Evolutionary conservation across 2,113 vertebrate species (phyloP).

Genomic region (Pangasianodon hypophthalmus): DNA sequence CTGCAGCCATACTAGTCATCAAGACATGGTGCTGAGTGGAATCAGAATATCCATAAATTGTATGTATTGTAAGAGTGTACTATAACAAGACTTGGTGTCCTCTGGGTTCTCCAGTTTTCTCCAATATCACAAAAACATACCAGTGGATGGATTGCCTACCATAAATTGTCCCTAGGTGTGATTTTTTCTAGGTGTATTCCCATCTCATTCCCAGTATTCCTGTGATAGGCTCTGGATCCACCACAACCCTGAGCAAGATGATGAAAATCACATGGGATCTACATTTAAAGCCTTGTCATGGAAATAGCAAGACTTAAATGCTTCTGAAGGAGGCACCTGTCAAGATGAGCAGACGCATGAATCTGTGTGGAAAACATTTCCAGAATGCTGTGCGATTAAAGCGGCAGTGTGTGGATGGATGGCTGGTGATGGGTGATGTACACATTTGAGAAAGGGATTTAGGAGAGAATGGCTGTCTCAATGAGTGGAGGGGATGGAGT

Average conservation of each 20-base stretch:
- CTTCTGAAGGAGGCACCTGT: not conserved
- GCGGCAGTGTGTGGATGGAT: not conserved
- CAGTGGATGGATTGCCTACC: not conserved
- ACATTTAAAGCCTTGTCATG: not conserved
- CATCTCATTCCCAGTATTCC: not conserved
- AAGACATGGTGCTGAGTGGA: not conserved
- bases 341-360: too few relatives aligned
- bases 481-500: conserved; percentile 37
- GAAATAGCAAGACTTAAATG: not conserved
- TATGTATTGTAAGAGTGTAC: not conserved
- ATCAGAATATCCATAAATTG: not conserved
- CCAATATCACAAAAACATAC: not conserved
- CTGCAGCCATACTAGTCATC: not conserved
- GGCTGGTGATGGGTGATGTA: not conserved
- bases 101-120: not conserved
- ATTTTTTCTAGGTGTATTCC: not conserved
- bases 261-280: not conserved
- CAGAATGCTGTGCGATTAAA: not conserved
- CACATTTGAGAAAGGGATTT: conserved; percentile 8
- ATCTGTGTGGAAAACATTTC: not conserved
- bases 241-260: not conserved
- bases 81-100: not conserved
- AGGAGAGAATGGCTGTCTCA: not conserved
- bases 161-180: not conserved
- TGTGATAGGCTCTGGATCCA: not conserved